Conservation (phyloP, 2,888 invertebrate genomes). For the Drosophila engyochracea region DNA sequence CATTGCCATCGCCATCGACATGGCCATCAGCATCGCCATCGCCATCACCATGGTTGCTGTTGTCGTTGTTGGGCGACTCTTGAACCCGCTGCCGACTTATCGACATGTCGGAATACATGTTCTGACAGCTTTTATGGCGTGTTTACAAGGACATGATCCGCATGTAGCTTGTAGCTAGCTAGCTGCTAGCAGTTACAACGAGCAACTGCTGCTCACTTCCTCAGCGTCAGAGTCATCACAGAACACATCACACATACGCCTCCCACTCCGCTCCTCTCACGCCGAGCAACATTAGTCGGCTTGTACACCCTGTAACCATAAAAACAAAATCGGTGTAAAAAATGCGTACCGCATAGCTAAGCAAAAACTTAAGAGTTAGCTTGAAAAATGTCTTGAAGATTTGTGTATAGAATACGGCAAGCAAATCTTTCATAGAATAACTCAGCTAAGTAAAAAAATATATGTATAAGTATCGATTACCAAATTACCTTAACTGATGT, state of each 20-base stretch:
- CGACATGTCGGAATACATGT: slow-evolving; percentile 78
- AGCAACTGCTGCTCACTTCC: slow-evolving; percentile 18
- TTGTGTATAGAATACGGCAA: neutral
- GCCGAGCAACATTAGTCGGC: slow-evolving; percentile 27
- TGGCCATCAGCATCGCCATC: neutral
- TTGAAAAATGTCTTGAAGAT: neutral
- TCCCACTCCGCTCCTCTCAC: neutral
- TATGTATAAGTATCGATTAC: neutral
- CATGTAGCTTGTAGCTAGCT: slow-evolving; percentile 63
- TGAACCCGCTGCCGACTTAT: slow-evolving; percentile 76
- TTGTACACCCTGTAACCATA: slow-evolving; percentile 3
- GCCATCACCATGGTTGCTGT: neutral
- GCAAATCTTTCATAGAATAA: neutral
- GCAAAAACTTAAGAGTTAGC: neutral
- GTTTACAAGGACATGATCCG: slow-evolving; percentile 81
- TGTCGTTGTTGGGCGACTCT: slow-evolving; percentile 48
- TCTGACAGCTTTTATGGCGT: slow-evolving; percentile 80
- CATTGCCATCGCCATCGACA: slow-evolving; percentile 14
- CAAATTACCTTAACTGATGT: neutral
- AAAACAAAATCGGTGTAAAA: neutral
- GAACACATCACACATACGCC: slow-evolving; percentile 55
- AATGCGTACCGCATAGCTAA: neutral
- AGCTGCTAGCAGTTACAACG: slow-evolving; percentile 36
- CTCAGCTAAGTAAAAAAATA: too few relatives aligned
- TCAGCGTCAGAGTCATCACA: slow-evolving; percentile 13